Evolutionary conservation across 1,140 invertebrate species (phyloP).

Genomic region (Diorhabda carinulata): DNA sequence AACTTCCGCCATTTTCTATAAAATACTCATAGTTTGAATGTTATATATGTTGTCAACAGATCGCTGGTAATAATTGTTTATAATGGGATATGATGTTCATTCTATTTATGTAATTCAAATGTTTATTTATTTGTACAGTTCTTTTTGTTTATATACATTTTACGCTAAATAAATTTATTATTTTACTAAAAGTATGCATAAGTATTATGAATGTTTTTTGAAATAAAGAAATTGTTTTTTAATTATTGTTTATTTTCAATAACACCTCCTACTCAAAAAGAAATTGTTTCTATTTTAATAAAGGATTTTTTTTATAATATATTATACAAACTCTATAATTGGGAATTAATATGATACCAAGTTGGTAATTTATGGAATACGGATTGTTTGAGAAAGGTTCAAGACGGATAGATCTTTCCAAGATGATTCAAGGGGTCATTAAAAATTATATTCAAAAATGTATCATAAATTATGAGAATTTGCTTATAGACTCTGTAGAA

Average conservation of each 20-base stretch:
- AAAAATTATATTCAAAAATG: no score
- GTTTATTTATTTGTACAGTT: constrained; percentile 33
- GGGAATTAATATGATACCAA: no score
- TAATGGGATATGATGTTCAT: constrained; percentile 35
- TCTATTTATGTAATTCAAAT: constrained; percentile 26
- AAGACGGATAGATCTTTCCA: no score
- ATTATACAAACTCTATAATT: no score
- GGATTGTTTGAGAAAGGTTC: no score
- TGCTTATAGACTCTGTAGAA: no score
- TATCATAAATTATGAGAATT: no score
- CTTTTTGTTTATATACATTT: constrained; percentile 26
- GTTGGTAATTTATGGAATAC: no score
- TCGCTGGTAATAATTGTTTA: constrained; percentile 38
- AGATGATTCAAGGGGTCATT: no score
- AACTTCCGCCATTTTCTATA: not conserved
- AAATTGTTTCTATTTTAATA: no score
- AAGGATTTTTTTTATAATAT: no score
- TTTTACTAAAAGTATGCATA: constrained; percentile 27
- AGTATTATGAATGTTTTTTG: constrained; percentile 36
- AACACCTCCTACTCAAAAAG: no score
- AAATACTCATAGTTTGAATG: constrained; percentile 24
- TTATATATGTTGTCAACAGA: constrained; percentile 35
- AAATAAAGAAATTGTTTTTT: constrained; percentile 36
- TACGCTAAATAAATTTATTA: constrained; percentile 26
- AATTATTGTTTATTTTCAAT: not conserved